Percentiles rank a stretch among this genome's conserved stretches.
phyloP scores from a whole-genome alignment of 2,888 invertebrate species.

The Argyresthia albistria region DNA sequence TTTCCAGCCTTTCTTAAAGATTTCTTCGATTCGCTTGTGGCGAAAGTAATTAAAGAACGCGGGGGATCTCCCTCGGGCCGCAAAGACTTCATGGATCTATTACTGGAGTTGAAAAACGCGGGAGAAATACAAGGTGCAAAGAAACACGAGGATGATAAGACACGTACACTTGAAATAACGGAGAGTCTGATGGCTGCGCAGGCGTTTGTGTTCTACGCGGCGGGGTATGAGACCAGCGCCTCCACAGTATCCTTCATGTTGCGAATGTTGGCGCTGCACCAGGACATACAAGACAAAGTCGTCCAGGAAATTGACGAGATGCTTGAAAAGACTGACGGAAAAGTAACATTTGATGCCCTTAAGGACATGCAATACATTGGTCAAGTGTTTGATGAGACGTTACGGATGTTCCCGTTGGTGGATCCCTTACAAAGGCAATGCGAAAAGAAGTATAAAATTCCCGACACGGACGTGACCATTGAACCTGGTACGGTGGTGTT shows the following conservation, averaged over 20 bases:
- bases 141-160: constrained; percentile 6
- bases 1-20: constrained; percentile 7
- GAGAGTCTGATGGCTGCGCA: constrained; percentile 13
- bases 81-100: constrained; percentile 11
- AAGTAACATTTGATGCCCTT: constrained; percentile 5
- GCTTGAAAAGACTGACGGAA: not conserved
- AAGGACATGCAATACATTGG: constrained; percentile 9
- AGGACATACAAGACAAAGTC: constrained; percentile 10
- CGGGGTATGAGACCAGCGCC: constrained; percentile 29
- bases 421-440: constrained; percentile 9
- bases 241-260: constrained; percentile 21
- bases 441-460: constrained; percentile 7
- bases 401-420: constrained; percentile 12
- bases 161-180: constrained; percentile 7
- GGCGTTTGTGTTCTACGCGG: constrained; percentile 16
- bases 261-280: constrained; percentile 17
- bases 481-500: constrained; percentile 10
- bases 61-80: constrained; percentile 5
- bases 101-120: constrained; percentile 7
- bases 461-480: constrained; percentile 12
- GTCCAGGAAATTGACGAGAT: constrained; percentile 3
- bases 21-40: constrained; percentile 10
- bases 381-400: constrained; percentile 10
- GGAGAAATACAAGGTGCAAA: constrained; percentile 8
- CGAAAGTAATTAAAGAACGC: constrained; percentile 8